Conservation (phyloP, 2,888 invertebrate species). For the Doris montereyensis region DNA sequence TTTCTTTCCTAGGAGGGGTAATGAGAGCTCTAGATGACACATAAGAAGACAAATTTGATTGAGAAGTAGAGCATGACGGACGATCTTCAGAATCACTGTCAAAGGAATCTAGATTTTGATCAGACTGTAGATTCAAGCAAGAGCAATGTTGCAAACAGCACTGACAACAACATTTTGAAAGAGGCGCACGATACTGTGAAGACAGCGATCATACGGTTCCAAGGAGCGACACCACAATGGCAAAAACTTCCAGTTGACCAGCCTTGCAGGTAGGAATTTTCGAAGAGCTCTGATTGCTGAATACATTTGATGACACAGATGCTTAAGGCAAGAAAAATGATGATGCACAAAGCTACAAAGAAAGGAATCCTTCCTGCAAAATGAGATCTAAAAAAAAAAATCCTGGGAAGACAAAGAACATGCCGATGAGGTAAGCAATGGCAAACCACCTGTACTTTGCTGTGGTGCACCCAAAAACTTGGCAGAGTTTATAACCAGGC, state of each 20-base stretch:
- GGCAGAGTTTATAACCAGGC: constrained; percentile 75
- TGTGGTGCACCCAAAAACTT: constrained; percentile 74
- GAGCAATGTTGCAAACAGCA: constrained; percentile 43
- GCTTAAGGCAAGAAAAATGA: constrained; percentile 29
- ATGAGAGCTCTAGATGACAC: constrained; percentile 32
- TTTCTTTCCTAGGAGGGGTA: constrained; percentile 1
- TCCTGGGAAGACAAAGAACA: constrained; percentile 68
- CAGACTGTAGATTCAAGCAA: constrained; percentile 2
- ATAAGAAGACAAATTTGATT: constrained; percentile 31
- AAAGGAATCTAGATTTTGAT: constrained; percentile 27
- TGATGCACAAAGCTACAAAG: constrained; percentile 29
- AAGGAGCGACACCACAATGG: constrained; percentile 63
- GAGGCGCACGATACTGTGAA: too few species aligned
- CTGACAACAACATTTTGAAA: constrained; percentile 46
- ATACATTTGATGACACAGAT: constrained; percentile 54
- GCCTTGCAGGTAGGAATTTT: constrained; percentile 53
- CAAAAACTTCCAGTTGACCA: constrained; percentile 68
- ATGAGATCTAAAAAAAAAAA: too few species aligned
- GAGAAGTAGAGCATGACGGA: constrained; percentile 4
- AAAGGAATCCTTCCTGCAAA: constrained; percentile 55
- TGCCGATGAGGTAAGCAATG: constrained; percentile 71
- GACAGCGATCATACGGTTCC: too few species aligned
- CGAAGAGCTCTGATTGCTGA: constrained; percentile 60
- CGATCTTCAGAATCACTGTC: constrained; percentile 33
- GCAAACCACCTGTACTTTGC: constrained; percentile 77